Percentiles rank a stretch among this genome's conserved stretches.
Evolutionary conservation across 2,113 vertebrate species (phyloP).

Genomic region (Pica pica): DNA sequence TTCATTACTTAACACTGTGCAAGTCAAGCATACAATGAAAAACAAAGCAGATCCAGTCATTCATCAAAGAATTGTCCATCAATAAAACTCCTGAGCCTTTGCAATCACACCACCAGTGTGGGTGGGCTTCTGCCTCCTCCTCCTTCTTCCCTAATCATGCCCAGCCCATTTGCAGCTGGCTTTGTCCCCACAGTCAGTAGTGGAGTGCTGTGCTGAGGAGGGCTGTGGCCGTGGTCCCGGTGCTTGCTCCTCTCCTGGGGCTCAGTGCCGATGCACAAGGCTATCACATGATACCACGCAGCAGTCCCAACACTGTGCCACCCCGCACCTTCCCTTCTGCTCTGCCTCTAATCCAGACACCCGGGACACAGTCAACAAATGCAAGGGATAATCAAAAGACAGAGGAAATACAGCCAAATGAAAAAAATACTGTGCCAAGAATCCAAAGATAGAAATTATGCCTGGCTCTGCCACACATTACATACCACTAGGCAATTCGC

Average conservation of each 20-base stretch:
- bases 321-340: fast-evolving
- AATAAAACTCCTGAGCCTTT: neutral
- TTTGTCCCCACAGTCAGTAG: neutral
- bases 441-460: fast-evolving
- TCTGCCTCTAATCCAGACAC: neutral
- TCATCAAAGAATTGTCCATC: neutral
- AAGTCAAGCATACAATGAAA: neutral
- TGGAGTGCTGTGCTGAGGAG: neutral
- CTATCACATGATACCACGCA: fast-evolving
- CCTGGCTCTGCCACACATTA: neutral
- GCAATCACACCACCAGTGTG: neutral
- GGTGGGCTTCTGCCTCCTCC: neutral
- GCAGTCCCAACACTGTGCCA: fast-evolving
- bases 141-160: neutral
- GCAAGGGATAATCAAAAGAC: neutral
- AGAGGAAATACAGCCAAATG: neutral
- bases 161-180: fast-evolving
- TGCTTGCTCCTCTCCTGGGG: fast-evolving
- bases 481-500: neutral
- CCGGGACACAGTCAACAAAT: neutral
- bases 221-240: neutral
- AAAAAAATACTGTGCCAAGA: neutral
- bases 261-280: fast-evolving
- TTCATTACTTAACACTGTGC: neutral
- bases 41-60: neutral